Base-by-base conservation (phyloP, 2,113 vertebrate species). In the Xiphophorus maculatus region DNA sequence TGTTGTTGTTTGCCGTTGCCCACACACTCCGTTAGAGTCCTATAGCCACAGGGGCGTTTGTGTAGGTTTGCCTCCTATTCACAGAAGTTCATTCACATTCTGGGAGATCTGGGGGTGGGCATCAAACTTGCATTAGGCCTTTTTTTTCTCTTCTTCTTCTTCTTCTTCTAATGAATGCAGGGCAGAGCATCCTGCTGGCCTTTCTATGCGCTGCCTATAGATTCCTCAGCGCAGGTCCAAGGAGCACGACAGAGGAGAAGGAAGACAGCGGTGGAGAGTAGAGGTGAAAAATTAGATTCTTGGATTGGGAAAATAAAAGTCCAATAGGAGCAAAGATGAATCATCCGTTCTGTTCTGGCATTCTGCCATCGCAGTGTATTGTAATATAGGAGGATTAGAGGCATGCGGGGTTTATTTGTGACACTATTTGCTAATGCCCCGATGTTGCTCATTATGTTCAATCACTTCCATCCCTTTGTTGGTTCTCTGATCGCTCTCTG, bases 51-150 rank as follows among this genome's bases (percentile, higher is more conserved):
- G 84, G 90, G 88, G 88, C 69, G 80, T 88, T 86, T 92, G 92
- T 91, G 93, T 94, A 92, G 93, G 93, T 91, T 92, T 87, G 91
- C 87, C 73, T 89, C 78, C 81, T 87, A 92, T 94, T 94, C 92
- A 94, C 76, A 87, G 78, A 89, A 90, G 88, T 94, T 91, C 91
- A 94, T 94, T 93, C 91, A 92, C 87, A 79, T 90, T 94, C 91
- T 91, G 91, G 85, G 93, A 93, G 90, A 93, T 81, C 92, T 72
- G 90, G 90, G 93, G 92, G 93, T 88, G 92, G 90, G 76, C 68
- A 85, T 91, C 89, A 89, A 92, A 90, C 84, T 86, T 89, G 90
- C 89, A 90, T 90, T 77, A 63, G 84, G 63, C 82, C 81, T 74
- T 48, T 89, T 86, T 80, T 83, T 35, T 9, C 27, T 28, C 27